Percentiles rank a stretch among this genome's conserved stretches.
Conservation (phyloP, 2,888 invertebrate species). For the Spodoptera picta region DNA sequence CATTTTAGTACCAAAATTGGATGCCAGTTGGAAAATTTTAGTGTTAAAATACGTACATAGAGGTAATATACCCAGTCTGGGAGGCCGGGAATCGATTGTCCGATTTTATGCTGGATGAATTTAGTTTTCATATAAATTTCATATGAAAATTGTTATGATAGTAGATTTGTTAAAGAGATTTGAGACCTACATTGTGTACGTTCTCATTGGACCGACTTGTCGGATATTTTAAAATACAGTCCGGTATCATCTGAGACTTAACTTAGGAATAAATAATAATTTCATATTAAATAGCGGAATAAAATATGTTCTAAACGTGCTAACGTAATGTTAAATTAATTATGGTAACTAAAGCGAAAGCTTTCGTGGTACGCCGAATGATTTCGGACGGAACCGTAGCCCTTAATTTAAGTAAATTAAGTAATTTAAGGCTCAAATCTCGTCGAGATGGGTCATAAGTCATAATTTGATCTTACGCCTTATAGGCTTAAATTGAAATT, state of each 20-base stretch:
- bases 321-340: too few relatives aligned
- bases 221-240: neutral
- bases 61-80: slow-evolving; percentile 4
- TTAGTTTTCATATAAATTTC: neutral
- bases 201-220: slow-evolving; percentile 1
- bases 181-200: slow-evolving; percentile 5
- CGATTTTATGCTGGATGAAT: slow-evolving; percentile 10
- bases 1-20: slow-evolving; percentile 31
- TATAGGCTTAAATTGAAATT: too few relatives aligned
- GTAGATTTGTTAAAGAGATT: neutral
- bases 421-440: too few relatives aligned
- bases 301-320: too few relatives aligned
- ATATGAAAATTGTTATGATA: too few relatives aligned
- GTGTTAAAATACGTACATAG: slow-evolving; percentile 23
- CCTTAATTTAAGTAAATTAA: too few relatives aligned
- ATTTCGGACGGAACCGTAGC: too few relatives aligned
- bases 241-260: slow-evolving; percentile 2
- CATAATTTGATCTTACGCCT: too few relatives aligned
- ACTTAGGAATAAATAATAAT: neutral
- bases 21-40: slow-evolving; percentile 45
- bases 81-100: slow-evolving; percentile 3
- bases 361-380: too few relatives aligned
- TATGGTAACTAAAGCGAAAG: too few relatives aligned
- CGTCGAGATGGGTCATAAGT: too few relatives aligned
- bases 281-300: too few relatives aligned